Conservation (phyloP, 2,797 vertebrate species). For the Nannoperca australis region DNA sequence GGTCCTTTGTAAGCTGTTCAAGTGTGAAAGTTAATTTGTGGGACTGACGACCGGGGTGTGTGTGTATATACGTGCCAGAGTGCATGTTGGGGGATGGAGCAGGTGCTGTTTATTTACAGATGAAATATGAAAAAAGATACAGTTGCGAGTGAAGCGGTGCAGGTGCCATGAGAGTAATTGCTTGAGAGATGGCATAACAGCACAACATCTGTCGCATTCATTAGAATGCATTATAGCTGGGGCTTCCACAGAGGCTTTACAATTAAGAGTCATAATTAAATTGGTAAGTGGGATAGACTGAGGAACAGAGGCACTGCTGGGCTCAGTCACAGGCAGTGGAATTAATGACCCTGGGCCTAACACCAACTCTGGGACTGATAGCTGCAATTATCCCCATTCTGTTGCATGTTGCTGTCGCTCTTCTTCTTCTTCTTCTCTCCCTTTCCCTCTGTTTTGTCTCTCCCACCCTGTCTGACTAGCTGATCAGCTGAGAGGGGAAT, state of each 20-base stretch:
- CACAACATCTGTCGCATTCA: conserved; percentile 88
- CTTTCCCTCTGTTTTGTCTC: conserved; percentile 39
- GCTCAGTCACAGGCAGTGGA: conserved; percentile 71
- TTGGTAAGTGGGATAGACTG: conserved; percentile 80
- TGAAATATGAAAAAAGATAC: conserved; percentile 82
- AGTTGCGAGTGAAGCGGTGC: conserved; percentile 70
- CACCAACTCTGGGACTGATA: conserved; percentile 74
- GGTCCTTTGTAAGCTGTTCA: conserved; percentile 73
- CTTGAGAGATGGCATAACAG: conserved; percentile 83
- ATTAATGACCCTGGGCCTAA: conserved; percentile 82
- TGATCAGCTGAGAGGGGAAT: conserved; percentile 45
- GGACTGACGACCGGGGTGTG: conserved; percentile 44
- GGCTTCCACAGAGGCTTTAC: conserved; percentile 83
- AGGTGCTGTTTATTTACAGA: conserved; percentile 84
- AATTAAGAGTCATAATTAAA: conserved; percentile 89
- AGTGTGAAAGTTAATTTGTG: conserved; percentile 83
- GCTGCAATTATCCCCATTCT: conserved; percentile 73
- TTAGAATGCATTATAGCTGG: conserved; percentile 86
- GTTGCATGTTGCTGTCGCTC: conserved; percentile 51
- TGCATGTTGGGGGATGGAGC: conserved; percentile 61
- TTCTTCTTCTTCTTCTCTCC: conserved; percentile 5
- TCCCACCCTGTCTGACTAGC: conserved; percentile 41
- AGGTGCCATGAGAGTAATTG: conserved; percentile 83
- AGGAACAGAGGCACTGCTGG: conserved; percentile 72
- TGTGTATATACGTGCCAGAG: conserved; percentile 42